phyloP scores from a whole-genome alignment of 2,888 invertebrate species.

The Amphipoea lucens region DNA sequence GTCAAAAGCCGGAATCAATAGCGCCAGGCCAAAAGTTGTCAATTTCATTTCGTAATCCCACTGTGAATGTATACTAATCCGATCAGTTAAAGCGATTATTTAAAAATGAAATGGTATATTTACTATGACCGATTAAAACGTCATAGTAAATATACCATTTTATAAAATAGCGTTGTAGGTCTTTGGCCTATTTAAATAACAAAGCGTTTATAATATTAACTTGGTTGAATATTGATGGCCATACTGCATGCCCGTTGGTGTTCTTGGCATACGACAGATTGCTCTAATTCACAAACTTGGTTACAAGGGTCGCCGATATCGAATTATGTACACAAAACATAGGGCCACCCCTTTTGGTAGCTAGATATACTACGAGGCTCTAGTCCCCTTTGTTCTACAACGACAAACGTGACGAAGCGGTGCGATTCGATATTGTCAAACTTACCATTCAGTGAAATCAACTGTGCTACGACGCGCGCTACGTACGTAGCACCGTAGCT shows the following conservation, averaged over 20 bases:
- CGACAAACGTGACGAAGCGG: conserved; percentile 16
- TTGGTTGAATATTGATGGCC: conserved; percentile 62
- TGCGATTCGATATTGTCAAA: conserved; percentile 32
- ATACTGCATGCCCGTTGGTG: conserved; percentile 63
- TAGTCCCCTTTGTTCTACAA: conserved; percentile 41
- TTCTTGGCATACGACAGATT: conserved; percentile 78
- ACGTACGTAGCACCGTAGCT: conserved; percentile 40
- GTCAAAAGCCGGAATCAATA: background rate
- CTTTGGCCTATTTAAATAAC: background rate
- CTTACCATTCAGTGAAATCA: conserved; percentile 50
- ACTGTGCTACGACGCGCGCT: conserved; percentile 29
- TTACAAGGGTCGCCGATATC: conserved; percentile 81
- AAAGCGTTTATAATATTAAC: conserved; percentile 44
- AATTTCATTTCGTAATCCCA: background rate
- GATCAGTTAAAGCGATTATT: no score
- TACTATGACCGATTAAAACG: no score
- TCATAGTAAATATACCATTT: conserved; percentile 6
- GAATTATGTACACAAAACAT: conserved; percentile 79
- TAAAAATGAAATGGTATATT: no score
- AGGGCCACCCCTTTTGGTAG: conserved; percentile 62
- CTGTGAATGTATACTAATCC: background rate
- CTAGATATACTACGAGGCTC: conserved; percentile 35
- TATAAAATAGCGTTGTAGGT: background rate
- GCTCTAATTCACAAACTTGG: conserved; percentile 79
- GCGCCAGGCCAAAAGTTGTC: background rate